Evolutionary conservation across 1,140 invertebrate species (phyloP).

Genomic region (Rhyacophila brunnea): DNA sequence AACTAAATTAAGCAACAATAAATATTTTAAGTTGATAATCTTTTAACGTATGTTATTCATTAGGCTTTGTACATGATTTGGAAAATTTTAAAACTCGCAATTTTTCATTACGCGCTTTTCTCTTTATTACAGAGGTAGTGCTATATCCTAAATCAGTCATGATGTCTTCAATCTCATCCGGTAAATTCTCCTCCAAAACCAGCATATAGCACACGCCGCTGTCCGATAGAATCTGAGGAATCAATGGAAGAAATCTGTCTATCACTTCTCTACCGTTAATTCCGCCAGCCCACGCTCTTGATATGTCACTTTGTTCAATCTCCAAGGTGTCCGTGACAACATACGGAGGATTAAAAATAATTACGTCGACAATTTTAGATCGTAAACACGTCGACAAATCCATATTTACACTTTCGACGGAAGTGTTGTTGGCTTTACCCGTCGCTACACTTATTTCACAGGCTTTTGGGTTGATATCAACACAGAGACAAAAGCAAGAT

Average conservation of each 20-base stretch:
- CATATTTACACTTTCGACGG: slow-evolving; percentile 67
- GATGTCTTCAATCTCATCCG: slow-evolving; percentile 66
- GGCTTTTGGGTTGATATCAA: slow-evolving; percentile 81
- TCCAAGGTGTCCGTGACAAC: slow-evolving; percentile 82
- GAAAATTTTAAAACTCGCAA: slow-evolving; percentile 65
- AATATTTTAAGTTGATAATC: slow-evolving; percentile 17
- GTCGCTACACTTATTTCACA: slow-evolving; percentile 70
- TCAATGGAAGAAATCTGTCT: slow-evolving; percentile 67
- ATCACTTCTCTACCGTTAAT: slow-evolving; percentile 75
- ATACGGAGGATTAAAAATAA: slow-evolving; percentile 98
- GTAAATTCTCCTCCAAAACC: slow-evolving; percentile 82
- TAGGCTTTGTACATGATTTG: slow-evolving; percentile 37
- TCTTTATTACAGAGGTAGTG: slow-evolving; percentile 61
- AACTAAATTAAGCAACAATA: slow-evolving; percentile 6
- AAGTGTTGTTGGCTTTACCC: slow-evolving; percentile 60
- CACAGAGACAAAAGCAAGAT: slow-evolving; percentile 62
- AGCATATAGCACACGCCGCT: slow-evolving; percentile 82
- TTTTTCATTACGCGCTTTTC: slow-evolving; percentile 71
- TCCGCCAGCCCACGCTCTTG: slow-evolving; percentile 84
- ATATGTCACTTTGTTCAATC: slow-evolving; percentile 58
- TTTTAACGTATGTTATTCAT: too few species aligned
- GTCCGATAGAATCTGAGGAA: slow-evolving; percentile 67
- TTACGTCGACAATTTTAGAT: slow-evolving; percentile 68
- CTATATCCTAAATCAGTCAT: slow-evolving; percentile 61
- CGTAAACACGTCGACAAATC: slow-evolving; percentile 61